Conservation (phyloP, 1,140 invertebrate genomes). For the Saccostrea echinata region DNA sequence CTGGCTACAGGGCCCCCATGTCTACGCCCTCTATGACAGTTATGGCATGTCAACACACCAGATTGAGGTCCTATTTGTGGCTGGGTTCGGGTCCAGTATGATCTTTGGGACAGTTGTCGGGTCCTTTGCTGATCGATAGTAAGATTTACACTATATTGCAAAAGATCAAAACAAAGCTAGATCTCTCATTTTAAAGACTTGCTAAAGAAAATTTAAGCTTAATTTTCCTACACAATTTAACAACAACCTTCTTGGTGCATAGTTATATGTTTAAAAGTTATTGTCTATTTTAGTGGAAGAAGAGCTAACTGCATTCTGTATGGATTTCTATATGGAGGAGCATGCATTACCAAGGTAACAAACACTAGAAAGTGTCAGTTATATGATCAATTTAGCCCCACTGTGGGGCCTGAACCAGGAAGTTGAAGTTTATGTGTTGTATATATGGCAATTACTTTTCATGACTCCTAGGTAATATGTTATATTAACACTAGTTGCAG, state of each 20-base stretch:
- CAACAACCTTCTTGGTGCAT: too few species aligned
- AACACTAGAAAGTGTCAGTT: not conserved
- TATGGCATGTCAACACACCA: constrained; percentile 84
- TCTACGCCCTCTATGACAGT: constrained; percentile 86
- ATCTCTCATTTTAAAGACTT: too few species aligned
- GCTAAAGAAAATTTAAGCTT: too few species aligned
- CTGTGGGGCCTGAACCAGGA: too few species aligned
- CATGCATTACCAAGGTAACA: constrained; percentile 85
- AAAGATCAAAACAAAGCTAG: too few species aligned
- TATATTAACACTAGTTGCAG: too few species aligned
- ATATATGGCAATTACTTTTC: too few species aligned
- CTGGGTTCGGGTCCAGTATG: constrained; percentile 86
- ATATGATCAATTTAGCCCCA: too few species aligned
- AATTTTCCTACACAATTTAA: too few species aligned
- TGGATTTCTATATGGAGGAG: constrained; percentile 84
- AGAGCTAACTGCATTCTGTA: constrained; percentile 83
- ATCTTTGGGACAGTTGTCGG: constrained; percentile 85
- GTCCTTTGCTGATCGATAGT: constrained; percentile 85
- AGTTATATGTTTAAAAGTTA: too few species aligned
- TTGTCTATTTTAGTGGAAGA: constrained; percentile 79
- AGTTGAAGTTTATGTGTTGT: too few species aligned
- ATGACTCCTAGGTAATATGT: too few species aligned
- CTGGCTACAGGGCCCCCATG: constrained; percentile 88
- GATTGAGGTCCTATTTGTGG: constrained; percentile 86
- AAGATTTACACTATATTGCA: constrained; percentile 57